Base-by-base conservation (phyloP, 2,888 invertebrate genomes). In the Iselma pallidipennis region DNA sequence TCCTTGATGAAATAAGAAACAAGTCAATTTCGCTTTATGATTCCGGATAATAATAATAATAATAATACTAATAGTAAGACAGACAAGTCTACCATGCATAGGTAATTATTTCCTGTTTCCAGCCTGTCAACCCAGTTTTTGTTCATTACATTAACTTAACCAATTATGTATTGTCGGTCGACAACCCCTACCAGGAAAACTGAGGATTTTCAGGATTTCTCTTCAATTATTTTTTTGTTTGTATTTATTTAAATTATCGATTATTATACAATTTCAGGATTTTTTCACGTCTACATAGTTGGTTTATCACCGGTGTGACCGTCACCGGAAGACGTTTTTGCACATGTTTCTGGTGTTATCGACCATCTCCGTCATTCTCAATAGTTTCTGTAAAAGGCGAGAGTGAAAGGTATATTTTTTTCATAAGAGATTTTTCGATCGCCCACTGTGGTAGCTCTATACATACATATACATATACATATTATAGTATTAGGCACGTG, bases 81-180 rank as follows among this genome's bases (percentile, higher is more conserved):
- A 49, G 29, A 28, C 28, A 60, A 26, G 49, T 45, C 45, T 21
- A 21, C 45, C 45, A 45, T 67, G 68, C 66, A 68, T 70, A 63
- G 51, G 54, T 57, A 57, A 63, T 55, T 66, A 70, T 67, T 68
- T 65, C 64, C 64, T 65, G 67, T 67, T 70, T 63, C 63, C 65
- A 59, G 59, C 58, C 49, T 68, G 70, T 70, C 70, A 70, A 70
- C 70, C 70, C 63, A 70, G 60, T 68, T 70, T 67, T 63, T 65
- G 53, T 59, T 29, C 26, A 16, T 31, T 23, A n/a, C 14, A 6
- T 5, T 53, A n/a, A 52, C 53, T 16, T 58, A 6, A n/a, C n/a
- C n/a, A n/a, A n/a, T n/a, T 33, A 14, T 31, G 4, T 10, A 14
- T 37, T 37, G 37, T 7, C 37, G 6, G 16, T 16, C 21, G 12